Evolutionary conservation across 2,888 invertebrate species (phyloP), one percentile per base, ranked within the genome.

Genomic region (Troides aeacus): DNA sequence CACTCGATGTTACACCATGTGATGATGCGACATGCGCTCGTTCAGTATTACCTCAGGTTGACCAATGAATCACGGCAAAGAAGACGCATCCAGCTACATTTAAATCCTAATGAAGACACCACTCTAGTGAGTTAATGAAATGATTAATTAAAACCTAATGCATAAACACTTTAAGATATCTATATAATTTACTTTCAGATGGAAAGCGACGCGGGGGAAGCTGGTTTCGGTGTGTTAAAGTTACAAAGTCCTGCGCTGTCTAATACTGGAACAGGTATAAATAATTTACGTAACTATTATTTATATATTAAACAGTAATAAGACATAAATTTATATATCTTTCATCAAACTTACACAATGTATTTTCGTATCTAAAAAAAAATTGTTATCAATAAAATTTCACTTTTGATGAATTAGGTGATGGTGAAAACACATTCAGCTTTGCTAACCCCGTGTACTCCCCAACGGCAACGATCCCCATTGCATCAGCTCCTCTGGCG

Each of bases 401-500:
- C 15, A 53, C 18, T 6, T 5, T 5, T 5, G 18, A 5, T 53
- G 53, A n/a, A 53, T 18, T 18, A 70, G 70, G 21, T 23, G 70
- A 66, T 17, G 70, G 66, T 58, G 75, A 77, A 39, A 78, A 74
- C 24, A 93, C 95, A 63, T 94, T 97, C 75, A 97, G 97, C 78
- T 97, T 96, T 82, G 95, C 97, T 61, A 97, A 97, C 88, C 97
- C 97, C 0, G 96, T 96, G 1, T 97, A 97, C 77, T 97, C 97
- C 74, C 95, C 97, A 0, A 95, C 95, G 30, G 86, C 87, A 0
- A 76, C 83, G 3, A 81, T 80, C 18, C 74, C 86, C 1, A 66
- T 70, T 18, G 23, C 70, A 30, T 42, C 66, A 23, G 78, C 81
- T 2, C 78, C 84, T 3, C 74, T 83, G 17, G 74, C 81, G 7